phyloP scores from a whole-genome alignment of 2,888 invertebrate species.

The Scelioninae gen. 2 region DNA sequence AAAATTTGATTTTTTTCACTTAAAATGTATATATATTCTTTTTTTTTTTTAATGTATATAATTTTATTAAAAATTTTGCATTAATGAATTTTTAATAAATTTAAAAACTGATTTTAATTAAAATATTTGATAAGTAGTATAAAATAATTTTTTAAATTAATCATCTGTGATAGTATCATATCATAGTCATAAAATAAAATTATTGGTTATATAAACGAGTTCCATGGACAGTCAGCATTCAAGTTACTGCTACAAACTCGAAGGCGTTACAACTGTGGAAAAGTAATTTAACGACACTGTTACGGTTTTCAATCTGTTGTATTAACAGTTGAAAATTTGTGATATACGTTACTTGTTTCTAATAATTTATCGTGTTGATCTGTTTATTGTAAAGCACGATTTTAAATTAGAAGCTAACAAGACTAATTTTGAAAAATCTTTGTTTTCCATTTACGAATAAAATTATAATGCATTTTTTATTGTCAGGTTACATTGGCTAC shows the following conservation, averaged over 20 bases:
- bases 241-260: slow-evolving; percentile 57
- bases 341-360: slow-evolving; percentile 59
- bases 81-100: no score
- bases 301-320: slow-evolving; percentile 61
- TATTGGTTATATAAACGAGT: no score
- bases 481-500: slow-evolving; percentile 91
- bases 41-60: no score
- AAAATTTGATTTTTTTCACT: no score
- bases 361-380: slow-evolving; percentile 58
- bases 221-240: slow-evolving; percentile 70
- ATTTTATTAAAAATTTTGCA: no score
- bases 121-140: no score
- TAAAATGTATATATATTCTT: no score
- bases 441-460: neutral
- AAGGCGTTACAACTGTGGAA: slow-evolving; percentile 72
- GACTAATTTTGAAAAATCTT: neutral
- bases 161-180: no score
- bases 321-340: slow-evolving; percentile 57
- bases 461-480: neutral
- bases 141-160: no score
- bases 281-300: slow-evolving; percentile 60
- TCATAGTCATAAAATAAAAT: no score
- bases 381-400: slow-evolving; percentile 37
- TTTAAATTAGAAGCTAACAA: slow-evolving; percentile 65
- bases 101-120: no score